Evolutionary conservation across 2,888 invertebrate species (phyloP).

Genomic region (Suillia variegata): DNA sequence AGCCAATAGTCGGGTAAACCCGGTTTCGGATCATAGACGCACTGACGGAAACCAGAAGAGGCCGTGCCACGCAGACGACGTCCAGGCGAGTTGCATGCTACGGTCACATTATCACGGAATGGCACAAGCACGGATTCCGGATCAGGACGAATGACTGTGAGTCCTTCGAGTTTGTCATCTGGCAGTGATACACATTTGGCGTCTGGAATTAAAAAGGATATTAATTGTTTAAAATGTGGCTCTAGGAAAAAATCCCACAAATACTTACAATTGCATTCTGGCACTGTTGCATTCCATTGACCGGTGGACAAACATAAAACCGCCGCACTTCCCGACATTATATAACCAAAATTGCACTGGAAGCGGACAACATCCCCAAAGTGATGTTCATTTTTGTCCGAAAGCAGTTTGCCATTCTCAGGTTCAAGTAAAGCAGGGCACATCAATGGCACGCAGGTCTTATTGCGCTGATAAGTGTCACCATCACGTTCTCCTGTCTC

Average conservation of each 20-base stretch:
- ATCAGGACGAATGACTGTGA: constrained; percentile 77
- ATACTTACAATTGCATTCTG: constrained; percentile 88
- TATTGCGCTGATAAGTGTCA: constrained; percentile 87
- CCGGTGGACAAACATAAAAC: constrained; percentile 88
- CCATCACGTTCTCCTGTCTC: constrained; percentile 90
- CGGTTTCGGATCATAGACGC: constrained; percentile 92
- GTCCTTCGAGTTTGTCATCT: constrained; percentile 86
- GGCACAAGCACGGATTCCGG: constrained; percentile 84
- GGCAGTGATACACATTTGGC: constrained; percentile 89
- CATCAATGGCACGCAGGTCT: constrained; percentile 93
- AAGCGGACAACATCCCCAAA: constrained; percentile 89
- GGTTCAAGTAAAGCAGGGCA: constrained; percentile 78
- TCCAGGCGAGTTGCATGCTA: constrained; percentile 80
- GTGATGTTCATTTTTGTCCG: constrained; percentile 82
- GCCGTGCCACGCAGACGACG: constrained; percentile 79
- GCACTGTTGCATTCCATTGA: constrained; percentile 91
- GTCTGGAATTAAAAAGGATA: constrained; percentile 64
- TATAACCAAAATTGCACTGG: constrained; percentile 93
- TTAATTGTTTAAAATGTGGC: neutral
- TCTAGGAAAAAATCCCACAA: too few relatives aligned
- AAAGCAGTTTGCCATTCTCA: constrained; percentile 83
- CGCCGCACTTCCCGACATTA: constrained; percentile 85
- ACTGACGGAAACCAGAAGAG: constrained; percentile 86
- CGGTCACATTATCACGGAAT: constrained; percentile 88
- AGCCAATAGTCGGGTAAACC: constrained; percentile 90